These are phyloP conservation scores for Mus pahari DNA, from an alignment of 2,113 vertebrate species.

Conservation along the genomic window DNA sequence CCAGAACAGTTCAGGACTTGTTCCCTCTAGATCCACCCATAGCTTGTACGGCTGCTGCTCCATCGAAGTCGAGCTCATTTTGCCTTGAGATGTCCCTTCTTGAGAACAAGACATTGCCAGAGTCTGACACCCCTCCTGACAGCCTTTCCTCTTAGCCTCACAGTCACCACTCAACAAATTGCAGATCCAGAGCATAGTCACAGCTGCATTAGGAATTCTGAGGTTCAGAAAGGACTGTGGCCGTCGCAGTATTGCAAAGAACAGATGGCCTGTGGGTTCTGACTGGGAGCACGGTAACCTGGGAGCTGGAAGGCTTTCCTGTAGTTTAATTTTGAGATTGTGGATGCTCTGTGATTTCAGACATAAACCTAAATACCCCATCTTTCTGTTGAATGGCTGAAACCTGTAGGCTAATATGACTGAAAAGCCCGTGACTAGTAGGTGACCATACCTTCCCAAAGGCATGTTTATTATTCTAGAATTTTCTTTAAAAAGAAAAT, in stretches of 20 bases:
- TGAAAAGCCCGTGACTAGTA: background rate
- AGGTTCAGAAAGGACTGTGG: background rate
- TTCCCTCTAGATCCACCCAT: background rate
- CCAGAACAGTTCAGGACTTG: no score
- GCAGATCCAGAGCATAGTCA: background rate
- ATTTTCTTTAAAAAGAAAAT: background rate
- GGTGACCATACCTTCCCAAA: background rate
- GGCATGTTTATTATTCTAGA: background rate
- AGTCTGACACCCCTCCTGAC: background rate
- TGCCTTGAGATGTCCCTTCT: background rate
- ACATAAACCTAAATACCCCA: background rate
- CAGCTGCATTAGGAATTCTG: accelerated
- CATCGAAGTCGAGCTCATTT: background rate
- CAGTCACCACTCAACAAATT: background rate
- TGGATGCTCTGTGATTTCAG: background rate
- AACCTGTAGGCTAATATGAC: no score
- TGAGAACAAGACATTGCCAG: background rate
- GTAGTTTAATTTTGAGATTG: background rate
- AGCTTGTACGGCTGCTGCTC: no score
- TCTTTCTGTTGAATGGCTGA: background rate
- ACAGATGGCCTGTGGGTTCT: background rate
- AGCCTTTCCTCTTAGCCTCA: background rate
- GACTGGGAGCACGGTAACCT: background rate
- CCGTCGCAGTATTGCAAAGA: accelerated
- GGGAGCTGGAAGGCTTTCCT: background rate